Evolutionary conservation across 2,888 invertebrate species (phyloP), one percentile per base, ranked within the genome.

Genomic region (Drosophila greeni): DNA sequence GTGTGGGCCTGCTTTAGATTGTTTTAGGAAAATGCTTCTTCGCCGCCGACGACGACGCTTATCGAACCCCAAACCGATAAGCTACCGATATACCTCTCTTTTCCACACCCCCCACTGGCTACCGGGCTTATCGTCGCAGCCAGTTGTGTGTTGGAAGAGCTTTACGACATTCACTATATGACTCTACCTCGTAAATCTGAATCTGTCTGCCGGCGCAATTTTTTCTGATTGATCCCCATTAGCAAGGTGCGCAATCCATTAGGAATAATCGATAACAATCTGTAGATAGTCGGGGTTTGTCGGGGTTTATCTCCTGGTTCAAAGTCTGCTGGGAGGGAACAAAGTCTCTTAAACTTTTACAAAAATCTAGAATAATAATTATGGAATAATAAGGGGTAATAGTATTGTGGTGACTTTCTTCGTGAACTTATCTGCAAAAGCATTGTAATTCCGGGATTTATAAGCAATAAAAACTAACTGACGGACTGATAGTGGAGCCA

Each of bases 131-230:
- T 60, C 58, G 57, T 7, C 5, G 2, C 45, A 5, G 11, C 31
- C 34, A 34, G 40, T 16, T 16, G 26, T 14, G n/a, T 12, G 11
- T 20, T 20, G 20, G 20, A 20, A 3, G 20, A 24, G 24, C 33
- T 58, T 53, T 58, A 37, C 45, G 43, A 16, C 29, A 8, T 18
- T 11, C 34, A 36, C 16, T 42, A 42, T 42, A 66, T 66, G 66
- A 47, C 48, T 58, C 48, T 58, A 26, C 39, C 52, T 66, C 48
- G 66, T 66, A 66, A 66, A 66, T 66, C 66, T 66, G 59, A 33
- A 66, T 66, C 66, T 58, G 66, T 66, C 66, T 66, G 66, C 39
- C 31, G 34, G 12, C 24, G 57, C 59, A 57, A 39, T 39, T 57
- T 39, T 57, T 60, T 60, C 45, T 33, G 59, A 60, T 60, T 60